Base-by-base conservation (phyloP, 2,797 vertebrate species). In the Neosalanx taihuensis region DNA sequence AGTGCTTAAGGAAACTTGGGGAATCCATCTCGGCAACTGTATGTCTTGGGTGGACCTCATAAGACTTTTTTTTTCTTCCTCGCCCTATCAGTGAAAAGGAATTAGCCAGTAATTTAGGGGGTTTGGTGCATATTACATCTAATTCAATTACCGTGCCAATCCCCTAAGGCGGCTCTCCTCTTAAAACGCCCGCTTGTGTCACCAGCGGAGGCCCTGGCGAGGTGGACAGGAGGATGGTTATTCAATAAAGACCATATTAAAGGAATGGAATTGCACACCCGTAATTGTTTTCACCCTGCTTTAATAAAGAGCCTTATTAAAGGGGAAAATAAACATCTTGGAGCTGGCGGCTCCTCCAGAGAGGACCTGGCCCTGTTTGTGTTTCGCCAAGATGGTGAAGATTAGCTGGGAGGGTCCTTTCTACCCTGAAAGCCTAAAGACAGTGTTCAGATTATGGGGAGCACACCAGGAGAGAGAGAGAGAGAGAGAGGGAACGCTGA, bases 211-310 rank as follows among this genome's bases (percentile, higher is more conserved):
- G 75, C 79, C 69, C 72, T 80, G 79, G 75, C 76, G 79, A 75
- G 72, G 79, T 76, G 81, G 81, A 81, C 67, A 49, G 64, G 71
- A 85, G 72, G 74, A 68, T 37, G 60, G 75, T 89, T 85, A 89
- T 89, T 89, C 74, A 90, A 89, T 86, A 89, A 88, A 80, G 75
- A 60, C 76, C 73, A 70, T 76, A 84, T 87, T 90, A 85, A 86
- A 87, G 79, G 76, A 81, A 66, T 75, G 74, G 76, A 82, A 78
- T 79, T 71, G 78, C 82, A 85, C 83, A 83, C 72, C 64, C 72
- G 9, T 87, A 85, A 90, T 91, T 86, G 87, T 87, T 90, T 88
- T 91, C 83, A 87, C 87, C 86, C 87, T 84, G 75, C 72, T 84
- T 85, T 88, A 87, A 89, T 90, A 89, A 88, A 88, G 51, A 79